Conservation (phyloP, 2,113 vertebrate species). For the Urocolius indicus region DNA sequence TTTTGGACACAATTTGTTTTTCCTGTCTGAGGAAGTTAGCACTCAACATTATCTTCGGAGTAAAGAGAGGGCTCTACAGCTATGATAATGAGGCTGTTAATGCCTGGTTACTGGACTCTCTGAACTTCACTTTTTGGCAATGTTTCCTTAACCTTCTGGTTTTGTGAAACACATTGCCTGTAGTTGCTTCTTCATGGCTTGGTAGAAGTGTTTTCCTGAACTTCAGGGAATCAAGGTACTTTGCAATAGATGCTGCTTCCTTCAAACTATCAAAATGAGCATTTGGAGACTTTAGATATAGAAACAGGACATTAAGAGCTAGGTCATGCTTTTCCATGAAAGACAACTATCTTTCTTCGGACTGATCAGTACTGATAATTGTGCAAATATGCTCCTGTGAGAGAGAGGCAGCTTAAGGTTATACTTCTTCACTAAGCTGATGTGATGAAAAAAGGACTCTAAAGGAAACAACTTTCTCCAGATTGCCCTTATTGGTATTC, state of each 20-base stretch:
- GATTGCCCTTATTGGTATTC: conserved; percentile 33
- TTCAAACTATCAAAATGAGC: background rate
- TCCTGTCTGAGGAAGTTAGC: background rate
- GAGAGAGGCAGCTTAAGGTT: background rate
- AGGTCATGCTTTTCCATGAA: background rate
- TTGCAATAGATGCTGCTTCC: background rate
- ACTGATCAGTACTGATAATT: background rate
- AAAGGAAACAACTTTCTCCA: background rate
- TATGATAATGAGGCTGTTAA: background rate
- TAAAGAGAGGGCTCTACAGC: background rate
- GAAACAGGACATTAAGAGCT: background rate
- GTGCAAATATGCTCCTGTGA: background rate
- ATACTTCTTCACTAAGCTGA: background rate
- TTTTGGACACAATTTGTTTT: background rate
- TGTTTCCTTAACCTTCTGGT: background rate
- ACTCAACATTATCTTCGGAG: background rate
- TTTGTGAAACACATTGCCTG: background rate
- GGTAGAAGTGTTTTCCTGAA: background rate
- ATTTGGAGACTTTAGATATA: background rate
- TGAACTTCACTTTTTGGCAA: background rate
- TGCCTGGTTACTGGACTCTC: background rate
- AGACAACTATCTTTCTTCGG: background rate
- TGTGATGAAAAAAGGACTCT: background rate
- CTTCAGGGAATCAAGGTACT: background rate
- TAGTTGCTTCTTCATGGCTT: background rate